These are phyloP conservation scores for Brachionus calyciflorus DNA, from an alignment of 1,140 invertebrate species.

Conservation along the genomic window DNA sequence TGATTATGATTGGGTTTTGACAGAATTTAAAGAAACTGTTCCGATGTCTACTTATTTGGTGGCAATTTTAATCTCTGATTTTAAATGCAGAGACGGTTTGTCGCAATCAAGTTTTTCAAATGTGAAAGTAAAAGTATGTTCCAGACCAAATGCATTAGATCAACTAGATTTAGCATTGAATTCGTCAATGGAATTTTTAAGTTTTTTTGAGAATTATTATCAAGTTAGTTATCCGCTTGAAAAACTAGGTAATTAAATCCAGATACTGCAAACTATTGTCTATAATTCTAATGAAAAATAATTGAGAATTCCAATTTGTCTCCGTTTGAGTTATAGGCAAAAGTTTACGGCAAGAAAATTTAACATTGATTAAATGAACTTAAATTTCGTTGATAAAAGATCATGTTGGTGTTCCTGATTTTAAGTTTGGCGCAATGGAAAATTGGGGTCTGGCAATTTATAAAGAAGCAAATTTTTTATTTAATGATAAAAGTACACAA, in stretches of 20 bases:
- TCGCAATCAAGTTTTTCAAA: conserved; percentile 66
- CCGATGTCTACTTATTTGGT: conserved; percentile 63
- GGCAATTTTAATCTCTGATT: conserved; percentile 61
- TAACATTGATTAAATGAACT: no score
- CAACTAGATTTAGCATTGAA: conserved; percentile 74
- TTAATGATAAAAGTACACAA: conserved; percentile 69
- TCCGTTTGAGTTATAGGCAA: no score
- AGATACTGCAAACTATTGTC: no score
- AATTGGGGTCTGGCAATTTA: conserved; percentile 87
- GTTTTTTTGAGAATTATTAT: conserved; percentile 80
- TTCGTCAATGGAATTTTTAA: conserved; percentile 72
- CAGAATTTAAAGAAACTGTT: conserved; percentile 50
- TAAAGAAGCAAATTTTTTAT: conserved; percentile 77
- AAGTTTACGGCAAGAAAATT: no score
- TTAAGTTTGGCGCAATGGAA: conserved; percentile 75
- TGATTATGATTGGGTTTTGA: conserved; percentile 48
- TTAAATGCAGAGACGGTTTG: conserved; percentile 65
- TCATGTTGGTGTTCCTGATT: conserved; percentile 64
- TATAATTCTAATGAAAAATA: no score
- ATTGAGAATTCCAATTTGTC: no score
- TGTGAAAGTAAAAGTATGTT: conserved; percentile 72
- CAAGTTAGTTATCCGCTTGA: conserved; percentile 65
- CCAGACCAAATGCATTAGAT: conserved; percentile 71
- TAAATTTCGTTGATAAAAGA: neutral
- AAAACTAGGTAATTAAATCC: conserved; percentile 62